A percentile compares a stretch with the other conserved stretches of the same genome.
phyloP scores from a whole-genome alignment of 2,797 vertebrate genomes.

The Falco rusticolus region DNA sequence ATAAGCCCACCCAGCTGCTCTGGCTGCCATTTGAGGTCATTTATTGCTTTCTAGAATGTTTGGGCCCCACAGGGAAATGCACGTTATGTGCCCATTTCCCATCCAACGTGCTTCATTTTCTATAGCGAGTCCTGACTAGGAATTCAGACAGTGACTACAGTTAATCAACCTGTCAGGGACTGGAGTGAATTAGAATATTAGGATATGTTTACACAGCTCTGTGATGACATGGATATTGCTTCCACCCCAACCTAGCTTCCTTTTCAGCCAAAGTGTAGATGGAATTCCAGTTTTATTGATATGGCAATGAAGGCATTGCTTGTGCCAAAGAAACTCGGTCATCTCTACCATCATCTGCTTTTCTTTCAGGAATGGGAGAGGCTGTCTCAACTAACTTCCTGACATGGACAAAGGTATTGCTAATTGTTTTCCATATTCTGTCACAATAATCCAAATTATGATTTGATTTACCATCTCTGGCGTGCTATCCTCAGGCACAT shows the following conservation, averaged over 20 bases:
- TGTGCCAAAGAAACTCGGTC: constrained; percentile 5
- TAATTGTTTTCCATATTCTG: neutral
- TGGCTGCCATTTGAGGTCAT: neutral
- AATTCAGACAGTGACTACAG: constrained; percentile 7
- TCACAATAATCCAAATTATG: neutral
- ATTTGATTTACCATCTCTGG: neutral
- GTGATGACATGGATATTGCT: neutral
- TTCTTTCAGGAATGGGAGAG: neutral
- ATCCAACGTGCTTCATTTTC: neutral
- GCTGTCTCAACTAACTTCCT: neutral
- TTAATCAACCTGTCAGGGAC: constrained; percentile 15
- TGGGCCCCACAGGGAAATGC: neutral
- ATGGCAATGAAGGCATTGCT: neutral
- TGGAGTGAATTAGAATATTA: neutral
- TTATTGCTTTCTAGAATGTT: neutral
- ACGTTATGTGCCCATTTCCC: neutral
- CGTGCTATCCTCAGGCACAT: neutral
- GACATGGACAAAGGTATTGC: neutral
- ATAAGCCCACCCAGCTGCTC: neutral
- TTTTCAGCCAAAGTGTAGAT: neutral
- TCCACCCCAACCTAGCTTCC: neutral
- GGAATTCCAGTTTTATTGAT: neutral
- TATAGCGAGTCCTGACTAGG: neutral
- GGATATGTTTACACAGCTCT: constrained; percentile 8
- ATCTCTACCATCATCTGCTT: neutral